A percentile compares a stretch with the other conserved stretches of the same genome.
phyloP scores from a whole-genome alignment of 2,113 vertebrate genomes.

The Perccottus glenii region DNA sequence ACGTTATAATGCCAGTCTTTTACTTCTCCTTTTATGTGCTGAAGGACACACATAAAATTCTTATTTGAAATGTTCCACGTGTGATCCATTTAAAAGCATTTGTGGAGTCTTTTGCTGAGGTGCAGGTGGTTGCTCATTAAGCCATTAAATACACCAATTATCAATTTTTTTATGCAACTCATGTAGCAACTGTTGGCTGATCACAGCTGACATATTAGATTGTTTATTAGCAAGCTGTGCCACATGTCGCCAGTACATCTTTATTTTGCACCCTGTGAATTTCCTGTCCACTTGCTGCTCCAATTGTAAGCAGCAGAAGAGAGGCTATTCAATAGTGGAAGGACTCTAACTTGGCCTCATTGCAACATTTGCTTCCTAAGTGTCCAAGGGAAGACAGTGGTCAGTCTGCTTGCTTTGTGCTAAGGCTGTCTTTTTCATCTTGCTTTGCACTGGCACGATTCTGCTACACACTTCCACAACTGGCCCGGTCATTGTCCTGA shows the following conservation, averaged over 20 bases:
- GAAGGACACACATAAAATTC: background rate
- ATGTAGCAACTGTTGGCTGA: background rate
- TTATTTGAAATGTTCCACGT: background rate
- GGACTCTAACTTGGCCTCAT: constrained; percentile 23
- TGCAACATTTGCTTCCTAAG: constrained; percentile 48
- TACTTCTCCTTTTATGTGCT: background rate
- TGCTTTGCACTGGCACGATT: constrained; percentile 37
- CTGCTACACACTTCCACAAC: constrained; percentile 33
- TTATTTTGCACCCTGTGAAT: constrained; percentile 17
- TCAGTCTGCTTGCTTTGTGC: constrained; percentile 45
- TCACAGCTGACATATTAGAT: background rate
- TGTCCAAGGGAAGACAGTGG: constrained; percentile 40
- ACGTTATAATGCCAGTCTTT: too few relatives aligned
- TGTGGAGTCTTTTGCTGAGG: background rate
- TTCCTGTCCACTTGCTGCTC: constrained; percentile 10
- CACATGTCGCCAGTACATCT: constrained; percentile 6
- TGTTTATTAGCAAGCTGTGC: constrained; percentile 3
- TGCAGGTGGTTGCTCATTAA: constrained; percentile 3
- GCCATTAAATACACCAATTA: background rate
- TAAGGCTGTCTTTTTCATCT: constrained; percentile 48
- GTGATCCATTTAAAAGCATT: background rate
- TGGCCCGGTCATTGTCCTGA: constrained; percentile 55
- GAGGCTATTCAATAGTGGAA: constrained; percentile 17
- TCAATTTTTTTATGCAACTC: constrained; percentile 1
- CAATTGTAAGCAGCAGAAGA: constrained; percentile 15